Conservation (phyloP, 2,888 invertebrate genomes). For the Trisateles emortualis region DNA sequence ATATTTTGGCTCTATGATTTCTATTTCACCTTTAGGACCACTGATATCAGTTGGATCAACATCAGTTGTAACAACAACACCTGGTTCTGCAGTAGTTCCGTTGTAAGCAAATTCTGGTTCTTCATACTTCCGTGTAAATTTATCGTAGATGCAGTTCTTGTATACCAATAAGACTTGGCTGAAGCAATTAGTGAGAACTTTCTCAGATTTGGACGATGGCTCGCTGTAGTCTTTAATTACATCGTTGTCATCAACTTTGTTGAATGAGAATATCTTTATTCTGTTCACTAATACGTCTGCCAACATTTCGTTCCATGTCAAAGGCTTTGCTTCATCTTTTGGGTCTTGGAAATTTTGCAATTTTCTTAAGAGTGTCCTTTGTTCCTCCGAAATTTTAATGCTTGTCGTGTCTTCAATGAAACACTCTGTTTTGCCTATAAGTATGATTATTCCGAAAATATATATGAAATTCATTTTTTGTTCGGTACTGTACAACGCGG, state of each 20-base stretch:
- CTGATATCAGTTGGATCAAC: conserved; percentile 18
- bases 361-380: conserved; percentile 72
- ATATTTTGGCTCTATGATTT: conserved; percentile 69
- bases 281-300: conserved; percentile 74
- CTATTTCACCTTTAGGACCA: conserved; percentile 70
- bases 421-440: conserved; percentile 60
- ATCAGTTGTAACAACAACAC: conserved; percentile 27
- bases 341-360: conserved; percentile 66
- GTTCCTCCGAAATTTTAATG: conserved; percentile 55
- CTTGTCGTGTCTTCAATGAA: conserved; percentile 51
- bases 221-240: conserved; percentile 35
- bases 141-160: conserved; percentile 68
- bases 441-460: conserved; percentile 63
- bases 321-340: conserved; percentile 57
- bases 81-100: conserved; percentile 29
- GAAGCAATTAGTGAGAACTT: conserved; percentile 55
- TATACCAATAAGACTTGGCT: conserved; percentile 64
- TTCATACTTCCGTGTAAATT: conserved; percentile 26
- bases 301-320: conserved; percentile 75
- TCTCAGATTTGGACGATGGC: conserved; percentile 24
- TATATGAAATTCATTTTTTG: conserved; percentile 69
- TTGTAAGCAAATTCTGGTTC: conserved; percentile 21
- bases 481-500: conserved; percentile 57
- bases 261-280: conserved; percentile 67
- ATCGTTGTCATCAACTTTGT: conserved; percentile 46